Conservation (phyloP, 1,140 invertebrate species). For the Copidosoma floridanum region DNA sequence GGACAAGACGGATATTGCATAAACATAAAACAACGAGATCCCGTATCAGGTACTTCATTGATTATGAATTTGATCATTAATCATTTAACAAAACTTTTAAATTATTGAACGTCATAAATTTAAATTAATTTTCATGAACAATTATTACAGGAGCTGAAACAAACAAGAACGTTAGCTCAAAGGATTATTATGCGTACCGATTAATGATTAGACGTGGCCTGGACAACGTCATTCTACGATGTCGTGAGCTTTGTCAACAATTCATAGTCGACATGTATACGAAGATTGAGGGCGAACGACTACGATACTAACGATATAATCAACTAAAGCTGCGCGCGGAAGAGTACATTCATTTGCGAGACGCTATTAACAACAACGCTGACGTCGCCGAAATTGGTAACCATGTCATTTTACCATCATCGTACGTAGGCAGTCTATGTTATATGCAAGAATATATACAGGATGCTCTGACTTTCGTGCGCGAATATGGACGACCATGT, state of each 20-base stretch:
- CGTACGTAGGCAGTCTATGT: conserved; percentile 47
- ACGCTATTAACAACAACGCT: conserved; percentile 16
- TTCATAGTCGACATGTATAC: conserved; percentile 56
- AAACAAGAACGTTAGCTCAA: conserved; percentile 42
- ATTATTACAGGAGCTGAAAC: no score
- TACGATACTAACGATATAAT: conserved; percentile 49
- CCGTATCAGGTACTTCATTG: conserved; percentile 47
- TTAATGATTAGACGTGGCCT: conserved; percentile 37
- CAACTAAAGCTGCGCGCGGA: conserved; percentile 55
- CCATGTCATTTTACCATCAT: conserved; percentile 50
- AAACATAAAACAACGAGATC: no score
- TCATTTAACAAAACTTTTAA: conserved; percentile 40
- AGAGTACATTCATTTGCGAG: conserved; percentile 46
- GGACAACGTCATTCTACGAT: conserved; percentile 20
- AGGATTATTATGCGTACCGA: conserved; percentile 47
- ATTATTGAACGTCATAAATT: conserved; percentile 39
- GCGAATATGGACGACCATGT: conserved; percentile 46
- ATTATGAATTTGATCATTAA: conserved; percentile 45
- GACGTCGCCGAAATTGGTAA: conserved; percentile 35
- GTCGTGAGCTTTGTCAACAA: conserved; percentile 37
- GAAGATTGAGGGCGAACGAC: conserved; percentile 55
- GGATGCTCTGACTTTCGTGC: conserved; percentile 52
- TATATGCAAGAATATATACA: conserved; percentile 55
- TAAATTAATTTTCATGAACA: conserved; percentile 33
- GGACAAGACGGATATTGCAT: no score